A percentile compares a stretch with the other conserved stretches of the same genome.
Evolutionary conservation across 2,888 invertebrate genomes (phyloP).

Genomic region (Magallana nippona): DNA sequence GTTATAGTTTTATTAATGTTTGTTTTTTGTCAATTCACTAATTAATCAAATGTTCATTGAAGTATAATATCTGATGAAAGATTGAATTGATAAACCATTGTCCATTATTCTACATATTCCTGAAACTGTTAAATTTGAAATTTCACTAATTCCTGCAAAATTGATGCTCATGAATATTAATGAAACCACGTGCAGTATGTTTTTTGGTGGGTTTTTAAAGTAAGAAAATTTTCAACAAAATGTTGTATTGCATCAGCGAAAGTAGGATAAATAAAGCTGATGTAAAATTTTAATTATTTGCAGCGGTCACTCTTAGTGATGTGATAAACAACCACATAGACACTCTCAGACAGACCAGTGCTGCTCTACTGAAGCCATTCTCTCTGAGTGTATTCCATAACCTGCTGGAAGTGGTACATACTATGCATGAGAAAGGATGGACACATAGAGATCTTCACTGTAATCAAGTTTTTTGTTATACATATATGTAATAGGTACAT

Average conservation of each 20-base stretch:
- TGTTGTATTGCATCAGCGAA: neutral
- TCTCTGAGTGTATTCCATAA: conserved; percentile 67
- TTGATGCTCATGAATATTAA: too few species aligned
- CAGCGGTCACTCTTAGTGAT: conserved; percentile 64
- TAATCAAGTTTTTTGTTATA: conserved; percentile 38
- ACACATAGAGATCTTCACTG: conserved; percentile 70
- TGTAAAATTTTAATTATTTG: conserved; percentile 25
- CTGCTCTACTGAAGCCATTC: conserved; percentile 58
- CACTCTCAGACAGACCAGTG: conserved; percentile 45
- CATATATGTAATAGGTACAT: too few species aligned
- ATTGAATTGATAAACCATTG: too few species aligned
- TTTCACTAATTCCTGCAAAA: too few species aligned
- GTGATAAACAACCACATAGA: conserved; percentile 64
- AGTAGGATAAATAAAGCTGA: too few species aligned
- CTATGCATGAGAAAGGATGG: conserved; percentile 64
- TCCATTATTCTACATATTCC: neutral
- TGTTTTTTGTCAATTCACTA: too few species aligned
- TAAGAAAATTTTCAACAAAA: neutral
- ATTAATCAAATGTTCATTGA: too few species aligned
- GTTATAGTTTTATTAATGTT: too few species aligned
- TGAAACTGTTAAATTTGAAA: neutral
- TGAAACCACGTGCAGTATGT: too few species aligned
- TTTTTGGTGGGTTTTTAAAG: too few species aligned
- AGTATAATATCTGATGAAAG: too few species aligned
- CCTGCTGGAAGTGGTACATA: conserved; percentile 59